Conservation (phyloP, 23 tunicate genomes). For the Ascidia mentula region DNA sequence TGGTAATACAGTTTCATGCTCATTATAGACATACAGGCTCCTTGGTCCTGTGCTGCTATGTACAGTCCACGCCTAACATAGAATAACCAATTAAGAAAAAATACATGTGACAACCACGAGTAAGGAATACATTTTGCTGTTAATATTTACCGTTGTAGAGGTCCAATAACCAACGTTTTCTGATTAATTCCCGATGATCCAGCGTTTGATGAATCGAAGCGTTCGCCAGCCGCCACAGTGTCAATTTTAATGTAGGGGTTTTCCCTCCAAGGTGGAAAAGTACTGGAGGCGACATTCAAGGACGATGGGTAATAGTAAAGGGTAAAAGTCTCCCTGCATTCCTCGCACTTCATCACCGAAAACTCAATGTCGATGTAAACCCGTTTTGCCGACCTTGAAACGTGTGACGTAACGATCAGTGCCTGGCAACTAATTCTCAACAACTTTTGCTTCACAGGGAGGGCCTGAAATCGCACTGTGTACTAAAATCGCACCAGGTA, state of each 20-base stretch:
- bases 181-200: constrained; percentile 59
- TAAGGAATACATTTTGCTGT: too few relatives aligned
- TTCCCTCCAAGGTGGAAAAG: constrained; percentile 95
- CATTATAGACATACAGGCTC: constrained; percentile 87
- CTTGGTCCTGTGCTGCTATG: constrained; percentile 89
- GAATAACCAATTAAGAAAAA: too few relatives aligned
- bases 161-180: constrained; percentile 79
- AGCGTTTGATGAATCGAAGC: constrained; percentile 50
- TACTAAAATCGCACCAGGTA: too few relatives aligned
- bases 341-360: constrained; percentile 76
- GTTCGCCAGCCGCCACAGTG: constrained; percentile 86
- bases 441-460: too few relatives aligned
- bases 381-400: constrained; percentile 61
- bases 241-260: constrained; percentile 79
- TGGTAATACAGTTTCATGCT: constrained; percentile 71
- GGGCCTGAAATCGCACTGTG: too few relatives aligned
- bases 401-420: too few relatives aligned
- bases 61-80: constrained; percentile 67
- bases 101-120: too few relatives aligned
- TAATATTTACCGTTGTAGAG: constrained; percentile 42
- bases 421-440: too few relatives aligned
- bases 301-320: constrained; percentile 72
- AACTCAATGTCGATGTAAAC: constrained; percentile 76
- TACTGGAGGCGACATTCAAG: constrained; percentile 59
- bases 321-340: constrained; percentile 86